Conservation (phyloP, 1,140 invertebrate species). For the Phymorhynchus buccinoides region DNA sequence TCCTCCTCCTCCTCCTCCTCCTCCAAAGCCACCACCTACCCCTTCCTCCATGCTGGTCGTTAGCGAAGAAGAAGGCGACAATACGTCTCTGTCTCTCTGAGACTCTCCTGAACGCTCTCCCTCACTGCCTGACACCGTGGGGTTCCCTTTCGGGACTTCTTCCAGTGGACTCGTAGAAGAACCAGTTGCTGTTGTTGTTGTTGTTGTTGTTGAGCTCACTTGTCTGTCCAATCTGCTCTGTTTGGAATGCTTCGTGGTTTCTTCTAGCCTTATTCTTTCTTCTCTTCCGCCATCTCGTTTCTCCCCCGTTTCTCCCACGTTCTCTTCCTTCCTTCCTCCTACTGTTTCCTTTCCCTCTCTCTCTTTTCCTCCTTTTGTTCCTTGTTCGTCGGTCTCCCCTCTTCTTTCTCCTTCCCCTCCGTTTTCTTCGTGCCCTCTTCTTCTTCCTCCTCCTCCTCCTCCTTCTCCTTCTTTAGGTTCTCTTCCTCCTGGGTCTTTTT, state of each 20-base stretch:
- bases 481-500: no score
- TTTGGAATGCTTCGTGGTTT: not conserved
- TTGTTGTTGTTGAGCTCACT: no score
- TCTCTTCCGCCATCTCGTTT: not conserved
- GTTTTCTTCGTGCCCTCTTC: not conserved
- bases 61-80: not conserved
- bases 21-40: not conserved
- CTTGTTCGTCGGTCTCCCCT: not conserved
- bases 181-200: no score
- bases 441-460: not conserved
- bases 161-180: no score
- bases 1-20: not conserved
- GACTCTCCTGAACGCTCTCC: not conserved
- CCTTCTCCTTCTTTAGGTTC: no score
- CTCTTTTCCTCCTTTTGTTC: not conserved
- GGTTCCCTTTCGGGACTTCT: not conserved
- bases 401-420: not conserved
- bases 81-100: not conserved
- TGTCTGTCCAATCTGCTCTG: not conserved
- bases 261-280: not conserved
- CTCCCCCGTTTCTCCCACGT: not conserved
- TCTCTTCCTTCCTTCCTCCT: not conserved
- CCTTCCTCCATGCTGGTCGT: not conserved
- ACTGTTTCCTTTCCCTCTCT: no score
- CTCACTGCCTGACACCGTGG: not conserved